Evolutionary conservation across 2,888 invertebrate species (phyloP).

Genomic region (Pristionchus mayeri): DNA sequence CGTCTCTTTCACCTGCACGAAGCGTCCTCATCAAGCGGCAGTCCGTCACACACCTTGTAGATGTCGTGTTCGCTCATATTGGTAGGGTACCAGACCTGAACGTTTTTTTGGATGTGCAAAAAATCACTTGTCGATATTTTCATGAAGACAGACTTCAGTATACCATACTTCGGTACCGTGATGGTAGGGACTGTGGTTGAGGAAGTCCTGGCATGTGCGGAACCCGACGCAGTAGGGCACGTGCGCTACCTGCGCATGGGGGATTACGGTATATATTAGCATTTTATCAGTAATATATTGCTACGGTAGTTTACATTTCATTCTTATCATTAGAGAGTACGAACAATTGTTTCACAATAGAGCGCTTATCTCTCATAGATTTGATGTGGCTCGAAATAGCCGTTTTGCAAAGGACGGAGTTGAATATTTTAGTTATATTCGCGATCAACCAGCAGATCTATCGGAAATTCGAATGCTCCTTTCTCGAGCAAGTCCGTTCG

Average conservation of each 20-base stretch:
- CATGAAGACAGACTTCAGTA: no score
- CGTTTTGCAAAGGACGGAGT: no score
- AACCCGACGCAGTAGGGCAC: constrained; percentile 66
- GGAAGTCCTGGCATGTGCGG: constrained; percentile 61
- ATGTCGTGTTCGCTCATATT: constrained; percentile 63
- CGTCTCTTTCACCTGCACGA: constrained; percentile 64
- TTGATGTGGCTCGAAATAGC: background rate
- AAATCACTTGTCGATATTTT: background rate
- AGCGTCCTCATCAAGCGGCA: constrained; percentile 70
- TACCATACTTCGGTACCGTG: constrained; percentile 67
- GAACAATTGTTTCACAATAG: no score
- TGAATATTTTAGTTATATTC: no score
- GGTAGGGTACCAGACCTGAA: constrained; percentile 69
- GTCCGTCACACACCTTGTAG: constrained; percentile 67
- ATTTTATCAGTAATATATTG: background rate
- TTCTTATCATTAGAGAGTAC: no score
- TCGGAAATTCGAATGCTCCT: no score
- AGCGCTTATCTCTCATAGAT: background rate
- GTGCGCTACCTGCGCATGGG: constrained; percentile 62
- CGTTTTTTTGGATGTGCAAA: background rate
- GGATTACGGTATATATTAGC: background rate
- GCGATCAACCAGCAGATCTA: no score
- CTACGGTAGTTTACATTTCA: no score
- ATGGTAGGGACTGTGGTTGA: constrained; percentile 73
- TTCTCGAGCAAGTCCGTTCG: no score